A percentile compares a stretch with the other conserved stretches of the same genome.
Evolutionary conservation across 92 coral and sea anemone species (phyloP).

Genomic region (Hydrozoanthus gracilis): DNA sequence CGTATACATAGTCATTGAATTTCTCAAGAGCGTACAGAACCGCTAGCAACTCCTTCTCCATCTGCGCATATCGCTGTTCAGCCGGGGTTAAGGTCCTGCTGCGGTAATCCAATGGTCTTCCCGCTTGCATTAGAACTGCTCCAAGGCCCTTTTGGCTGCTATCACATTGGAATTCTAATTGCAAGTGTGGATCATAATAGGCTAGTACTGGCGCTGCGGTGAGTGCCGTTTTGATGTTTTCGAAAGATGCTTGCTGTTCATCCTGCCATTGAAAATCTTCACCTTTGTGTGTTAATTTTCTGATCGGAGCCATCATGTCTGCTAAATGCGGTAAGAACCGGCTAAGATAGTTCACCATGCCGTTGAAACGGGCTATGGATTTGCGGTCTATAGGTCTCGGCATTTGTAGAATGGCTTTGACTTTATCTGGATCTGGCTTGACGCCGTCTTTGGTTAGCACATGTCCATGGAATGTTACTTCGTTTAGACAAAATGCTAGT

Average conservation of each 20-base stretch:
- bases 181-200: slow-evolving; percentile 52
- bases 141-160: slow-evolving; percentile 57
- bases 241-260: slow-evolving; percentile 45
- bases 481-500: slow-evolving; percentile 41
- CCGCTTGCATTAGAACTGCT: slow-evolving; percentile 52
- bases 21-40: slow-evolving; percentile 40
- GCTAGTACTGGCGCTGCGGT: slow-evolving; percentile 50
- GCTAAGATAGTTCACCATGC: slow-evolving; percentile 58
- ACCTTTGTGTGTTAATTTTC: slow-evolving; percentile 38
- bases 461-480: slow-evolving; percentile 57
- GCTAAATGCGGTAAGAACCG: slow-evolving; percentile 54
- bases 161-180: slow-evolving; percentile 58
- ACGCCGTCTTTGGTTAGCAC: slow-evolving; percentile 52
- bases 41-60: slow-evolving; percentile 47
- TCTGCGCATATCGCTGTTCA: slow-evolving; percentile 16
- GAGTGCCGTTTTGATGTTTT: slow-evolving; percentile 41
- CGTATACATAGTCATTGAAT: slow-evolving; percentile 44
- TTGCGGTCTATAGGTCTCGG: slow-evolving; percentile 48
- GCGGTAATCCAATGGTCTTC: slow-evolving; percentile 51
- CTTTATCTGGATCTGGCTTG: slow-evolving; percentile 40
- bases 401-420: slow-evolving; percentile 29
- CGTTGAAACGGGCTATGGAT: slow-evolving; percentile 51
- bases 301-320: slow-evolving; percentile 45
- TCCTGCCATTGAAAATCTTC: slow-evolving; percentile 44
- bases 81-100: slow-evolving; percentile 26